phyloP scores from a whole-genome alignment of 2,113 vertebrate genomes.

The Neoarius graeffei region DNA sequence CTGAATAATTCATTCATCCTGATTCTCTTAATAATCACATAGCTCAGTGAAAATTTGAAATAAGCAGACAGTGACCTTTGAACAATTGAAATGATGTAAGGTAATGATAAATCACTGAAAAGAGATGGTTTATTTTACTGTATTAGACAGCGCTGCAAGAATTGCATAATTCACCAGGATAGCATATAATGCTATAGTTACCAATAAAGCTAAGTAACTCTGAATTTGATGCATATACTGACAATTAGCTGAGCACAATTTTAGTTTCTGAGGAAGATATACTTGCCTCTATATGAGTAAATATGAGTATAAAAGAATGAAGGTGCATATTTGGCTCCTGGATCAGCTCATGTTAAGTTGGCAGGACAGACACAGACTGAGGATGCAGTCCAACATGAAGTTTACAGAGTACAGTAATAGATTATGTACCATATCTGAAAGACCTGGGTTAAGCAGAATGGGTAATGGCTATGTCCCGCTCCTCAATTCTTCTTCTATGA shows the following conservation, averaged over 20 bases:
- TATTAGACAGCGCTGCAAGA: neutral
- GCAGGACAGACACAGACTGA: neutral
- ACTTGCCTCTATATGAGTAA: neutral
- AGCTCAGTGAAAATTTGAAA: neutral
- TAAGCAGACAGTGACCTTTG: neutral
- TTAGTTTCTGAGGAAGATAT: neutral
- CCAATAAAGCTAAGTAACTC: neutral
- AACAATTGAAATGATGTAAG: neutral
- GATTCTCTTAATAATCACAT: neutral
- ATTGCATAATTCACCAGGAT: neutral
- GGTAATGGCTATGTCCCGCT: neutral
- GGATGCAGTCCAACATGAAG: neutral
- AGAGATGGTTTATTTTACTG: neutral
- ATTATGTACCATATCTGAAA: neutral
- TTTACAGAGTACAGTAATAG: neutral
- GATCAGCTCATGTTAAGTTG: neutral
- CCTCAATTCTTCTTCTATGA: neutral
- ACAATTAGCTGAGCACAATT: neutral
- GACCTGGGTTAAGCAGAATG: neutral
- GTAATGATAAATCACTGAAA: neutral
- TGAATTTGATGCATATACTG: neutral
- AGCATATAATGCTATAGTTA: neutral
- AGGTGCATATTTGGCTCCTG: neutral
- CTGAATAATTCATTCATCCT: slow-evolving; percentile 20
- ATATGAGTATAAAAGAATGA: neutral